Percentiles rank a stretch among this genome's conserved stretches.
phyloP scores from a whole-genome alignment of 2,797 vertebrate genomes.

The Eleutherodactylus coqui region DNA sequence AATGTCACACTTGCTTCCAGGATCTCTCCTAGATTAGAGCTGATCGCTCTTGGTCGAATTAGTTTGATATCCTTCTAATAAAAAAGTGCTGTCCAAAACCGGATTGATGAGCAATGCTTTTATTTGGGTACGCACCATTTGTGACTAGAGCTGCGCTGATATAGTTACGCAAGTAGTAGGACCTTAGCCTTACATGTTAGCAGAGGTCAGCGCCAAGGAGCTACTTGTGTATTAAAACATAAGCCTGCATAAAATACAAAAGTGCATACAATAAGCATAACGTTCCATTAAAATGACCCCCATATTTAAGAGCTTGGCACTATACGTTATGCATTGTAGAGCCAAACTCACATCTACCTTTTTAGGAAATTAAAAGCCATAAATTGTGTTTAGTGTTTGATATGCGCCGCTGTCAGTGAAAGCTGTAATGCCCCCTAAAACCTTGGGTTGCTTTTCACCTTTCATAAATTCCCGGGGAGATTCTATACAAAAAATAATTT shows the following conservation, averaged over 20 bases:
- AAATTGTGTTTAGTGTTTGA: conserved; percentile 93
- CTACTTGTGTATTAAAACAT: conserved; percentile 65
- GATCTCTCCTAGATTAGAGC: no score
- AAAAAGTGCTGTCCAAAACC: no score
- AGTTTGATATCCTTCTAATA: no score
- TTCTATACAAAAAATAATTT: conserved; percentile 91
- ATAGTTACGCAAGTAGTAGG: neutral
- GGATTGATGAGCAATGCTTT: no score
- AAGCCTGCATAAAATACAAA: conserved; percentile 74
- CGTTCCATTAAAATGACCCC: conserved; percentile 87
- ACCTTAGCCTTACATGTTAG: neutral
- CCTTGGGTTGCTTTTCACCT: conserved; percentile 92
- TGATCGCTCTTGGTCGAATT: no score
- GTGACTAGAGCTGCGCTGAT: no score
- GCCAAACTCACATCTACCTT: conserved; percentile 88
- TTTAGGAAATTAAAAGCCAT: conserved; percentile 97
- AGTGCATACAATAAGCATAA: conserved; percentile 78
- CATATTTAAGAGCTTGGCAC: conserved; percentile 83
- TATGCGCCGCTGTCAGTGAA: conserved; percentile 77
- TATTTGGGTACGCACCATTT: no score
- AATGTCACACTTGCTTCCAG: no score
- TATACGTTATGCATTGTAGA: conserved; percentile 93
- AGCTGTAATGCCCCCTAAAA: conserved; percentile 78
- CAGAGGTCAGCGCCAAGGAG: conserved; percentile 65
- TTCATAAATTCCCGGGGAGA: conserved; percentile 92